phyloP scores from a whole-genome alignment of 2,797 vertebrate species.

The Oreortyx pictus region DNA sequence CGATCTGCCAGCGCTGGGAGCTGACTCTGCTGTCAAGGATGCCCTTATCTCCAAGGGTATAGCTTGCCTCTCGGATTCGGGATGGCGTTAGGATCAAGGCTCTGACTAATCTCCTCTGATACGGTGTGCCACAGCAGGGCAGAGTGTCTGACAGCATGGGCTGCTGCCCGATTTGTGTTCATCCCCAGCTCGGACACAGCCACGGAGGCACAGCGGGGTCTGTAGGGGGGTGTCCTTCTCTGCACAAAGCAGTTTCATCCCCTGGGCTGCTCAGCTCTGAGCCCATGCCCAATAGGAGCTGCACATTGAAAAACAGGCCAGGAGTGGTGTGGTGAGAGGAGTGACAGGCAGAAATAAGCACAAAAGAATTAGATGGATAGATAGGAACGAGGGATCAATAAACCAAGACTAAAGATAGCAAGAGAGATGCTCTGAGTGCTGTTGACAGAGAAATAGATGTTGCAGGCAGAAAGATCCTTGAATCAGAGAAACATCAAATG shows the following conservation, averaged over 20 bases:
- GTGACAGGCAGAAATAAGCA: conserved; percentile 44
- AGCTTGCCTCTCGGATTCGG: neutral
- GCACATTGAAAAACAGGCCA: conserved; percentile 26
- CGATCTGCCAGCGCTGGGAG: fast-evolving
- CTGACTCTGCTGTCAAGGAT: neutral
- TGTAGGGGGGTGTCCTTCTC: neutral
- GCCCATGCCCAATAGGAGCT: neutral
- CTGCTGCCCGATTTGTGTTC: neutral
- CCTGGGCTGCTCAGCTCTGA: neutral
- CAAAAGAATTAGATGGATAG: conserved; percentile 50
- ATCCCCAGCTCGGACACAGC: neutral
- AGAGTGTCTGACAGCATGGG: neutral
- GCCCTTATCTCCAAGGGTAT: neutral
- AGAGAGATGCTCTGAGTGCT: conserved; percentile 15
- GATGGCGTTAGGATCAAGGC: neutral
- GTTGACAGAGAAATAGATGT: conserved; percentile 52
- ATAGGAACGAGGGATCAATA: conserved; percentile 58
- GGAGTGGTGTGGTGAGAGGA: neutral
- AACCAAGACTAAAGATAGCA: conserved; percentile 59
- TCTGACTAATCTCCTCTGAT: neutral
- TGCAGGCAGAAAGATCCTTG: conserved; percentile 9
- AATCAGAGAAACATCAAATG: conserved; percentile 13
- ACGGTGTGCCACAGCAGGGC: neutral
- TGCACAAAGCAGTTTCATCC: neutral
- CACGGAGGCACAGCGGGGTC: neutral